Evolutionary conservation across 1,140 invertebrate genomes (phyloP).

Genomic region (Drusus annulatus): DNA sequence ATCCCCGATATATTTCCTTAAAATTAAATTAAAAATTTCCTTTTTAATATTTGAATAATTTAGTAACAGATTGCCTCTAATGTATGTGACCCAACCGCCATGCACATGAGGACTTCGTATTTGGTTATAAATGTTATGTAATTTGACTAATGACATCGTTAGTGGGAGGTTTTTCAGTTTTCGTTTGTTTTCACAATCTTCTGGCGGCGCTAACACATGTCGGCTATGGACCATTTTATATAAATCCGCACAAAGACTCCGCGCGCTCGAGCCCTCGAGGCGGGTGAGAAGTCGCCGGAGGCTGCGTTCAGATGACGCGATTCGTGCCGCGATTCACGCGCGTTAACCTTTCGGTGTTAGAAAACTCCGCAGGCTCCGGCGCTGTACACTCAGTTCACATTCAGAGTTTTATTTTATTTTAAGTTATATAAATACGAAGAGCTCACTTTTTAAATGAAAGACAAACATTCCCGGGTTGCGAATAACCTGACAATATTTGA

Average conservation of each 20-base stretch:
- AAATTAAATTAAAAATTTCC: too few relatives aligned
- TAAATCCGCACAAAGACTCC: not conserved
- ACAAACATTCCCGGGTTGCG: too few relatives aligned
- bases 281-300: not conserved
- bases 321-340: too few relatives aligned
- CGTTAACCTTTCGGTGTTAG: too few relatives aligned
- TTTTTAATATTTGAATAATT: not conserved
- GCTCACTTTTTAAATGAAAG: too few relatives aligned
- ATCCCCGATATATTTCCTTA: too few relatives aligned
- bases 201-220: not conserved
- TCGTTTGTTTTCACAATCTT: not conserved
- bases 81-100: not conserved
- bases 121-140: constrained; percentile 23
- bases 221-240: not conserved
- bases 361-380: too few relatives aligned
- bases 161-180: constrained; percentile 11
- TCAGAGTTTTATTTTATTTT: too few relatives aligned
- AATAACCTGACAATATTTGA: too few relatives aligned
- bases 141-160: constrained; percentile 27
- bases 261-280: not conserved
- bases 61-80: not conserved
- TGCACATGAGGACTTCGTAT: not conserved
- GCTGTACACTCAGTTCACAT: too few relatives aligned
- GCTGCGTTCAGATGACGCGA: too few relatives aligned
- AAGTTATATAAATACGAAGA: too few relatives aligned